These are phyloP conservation scores for Trialeurodes vaporariorum DNA, from an alignment of 1,140 invertebrate genomes.

Conservation along the genomic window DNA sequence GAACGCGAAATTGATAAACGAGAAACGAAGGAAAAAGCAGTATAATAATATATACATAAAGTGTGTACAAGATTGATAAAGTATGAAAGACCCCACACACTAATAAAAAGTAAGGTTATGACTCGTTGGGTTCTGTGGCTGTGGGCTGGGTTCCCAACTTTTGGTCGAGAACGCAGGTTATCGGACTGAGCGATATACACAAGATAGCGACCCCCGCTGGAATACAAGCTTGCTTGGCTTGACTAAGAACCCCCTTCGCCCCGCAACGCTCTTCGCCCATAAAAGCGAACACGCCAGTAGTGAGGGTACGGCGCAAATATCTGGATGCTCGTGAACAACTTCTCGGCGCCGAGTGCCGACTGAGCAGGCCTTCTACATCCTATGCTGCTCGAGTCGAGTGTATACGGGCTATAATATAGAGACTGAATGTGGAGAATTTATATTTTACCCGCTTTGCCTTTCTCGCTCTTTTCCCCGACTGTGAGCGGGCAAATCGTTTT, in stretches of 20 bases:
- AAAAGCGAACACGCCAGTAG: neutral
- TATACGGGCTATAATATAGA: neutral
- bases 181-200: neutral
- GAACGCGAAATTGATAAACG: too few relatives aligned
- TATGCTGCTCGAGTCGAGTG: neutral
- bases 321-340: neutral
- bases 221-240: neutral
- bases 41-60: neutral
- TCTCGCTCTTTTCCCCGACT: neutral
- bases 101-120: slow-evolving; percentile 1
- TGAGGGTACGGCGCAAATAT: neutral
- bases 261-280: neutral
- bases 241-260: neutral
- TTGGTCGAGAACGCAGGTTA: neutral
- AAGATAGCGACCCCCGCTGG: neutral
- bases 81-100: neutral
- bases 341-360: neutral
- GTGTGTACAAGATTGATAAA: neutral
- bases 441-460: neutral
- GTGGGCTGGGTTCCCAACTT: neutral
- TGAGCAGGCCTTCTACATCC: neutral
- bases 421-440: neutral
- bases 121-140: neutral
- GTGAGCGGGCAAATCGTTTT: neutral
- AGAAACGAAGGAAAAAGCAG: too few relatives aligned